Percentiles rank a stretch among this genome's conserved stretches.
phyloP scores from a whole-genome alignment of 1,140 invertebrate species.

The Druon quercuslanigerum region DNA sequence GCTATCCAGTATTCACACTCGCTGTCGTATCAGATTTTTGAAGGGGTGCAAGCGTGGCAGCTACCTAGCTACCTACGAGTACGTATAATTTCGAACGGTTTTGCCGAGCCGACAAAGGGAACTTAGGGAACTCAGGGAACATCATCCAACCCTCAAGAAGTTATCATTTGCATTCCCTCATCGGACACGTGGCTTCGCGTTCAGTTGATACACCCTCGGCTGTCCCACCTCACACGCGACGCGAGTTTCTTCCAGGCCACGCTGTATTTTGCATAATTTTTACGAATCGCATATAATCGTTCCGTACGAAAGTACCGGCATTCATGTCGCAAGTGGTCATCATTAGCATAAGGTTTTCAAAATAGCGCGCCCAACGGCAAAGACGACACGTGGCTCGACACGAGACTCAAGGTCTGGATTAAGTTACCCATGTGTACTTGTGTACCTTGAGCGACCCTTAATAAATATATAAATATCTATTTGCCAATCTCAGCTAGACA shows the following conservation, averaged over 20 bases:
- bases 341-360: conserved; percentile 67
- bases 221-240: conserved; percentile 46
- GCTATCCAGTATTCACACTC: too few species aligned
- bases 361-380: conserved; percentile 49
- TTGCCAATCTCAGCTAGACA: background rate
- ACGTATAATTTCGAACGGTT: conserved; percentile 37
- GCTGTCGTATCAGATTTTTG: conserved; percentile 15
- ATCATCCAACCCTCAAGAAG: conserved; percentile 49
- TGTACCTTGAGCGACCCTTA: background rate
- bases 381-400: conserved; percentile 60
- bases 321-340: conserved; percentile 55
- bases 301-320: conserved; percentile 54
- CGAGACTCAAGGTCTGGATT: conserved; percentile 48
- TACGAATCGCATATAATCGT: conserved; percentile 68
- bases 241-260: conserved; percentile 46
- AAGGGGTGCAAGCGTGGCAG: conserved; percentile 25
- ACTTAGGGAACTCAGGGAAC: too few species aligned
- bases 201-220: conserved; percentile 48
- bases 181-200: conserved; percentile 56
- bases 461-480: background rate
- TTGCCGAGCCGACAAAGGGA: conserved; percentile 38
- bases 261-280: conserved; percentile 68
- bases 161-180: conserved; percentile 64
- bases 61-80: conserved; percentile 23
- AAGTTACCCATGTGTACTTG: conserved; percentile 10